Conservation (phyloP, 2,888 invertebrate genomes). For the Cosmia pyralina region DNA sequence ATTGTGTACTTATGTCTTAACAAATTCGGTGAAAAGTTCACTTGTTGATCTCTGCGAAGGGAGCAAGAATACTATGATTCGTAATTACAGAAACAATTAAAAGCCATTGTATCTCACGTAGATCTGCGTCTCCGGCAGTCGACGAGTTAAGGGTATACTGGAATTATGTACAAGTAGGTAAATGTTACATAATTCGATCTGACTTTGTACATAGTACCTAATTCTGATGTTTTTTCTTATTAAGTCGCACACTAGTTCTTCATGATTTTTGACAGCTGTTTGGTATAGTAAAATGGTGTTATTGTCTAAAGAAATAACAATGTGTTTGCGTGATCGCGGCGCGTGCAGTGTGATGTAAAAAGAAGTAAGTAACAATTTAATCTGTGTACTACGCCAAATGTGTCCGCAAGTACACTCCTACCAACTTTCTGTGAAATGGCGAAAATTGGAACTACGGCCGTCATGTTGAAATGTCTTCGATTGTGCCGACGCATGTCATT, state of each 20-base stretch:
- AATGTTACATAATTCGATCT: constrained; percentile 52
- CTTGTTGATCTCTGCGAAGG: constrained; percentile 42
- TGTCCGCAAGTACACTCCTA: not conserved
- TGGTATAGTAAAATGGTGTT: constrained; percentile 18
- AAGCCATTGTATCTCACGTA: too few species aligned
- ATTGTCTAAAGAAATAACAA: constrained; percentile 9
- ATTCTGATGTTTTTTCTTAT: constrained; percentile 25
- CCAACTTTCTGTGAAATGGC: too few species aligned
- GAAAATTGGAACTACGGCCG: too few species aligned
- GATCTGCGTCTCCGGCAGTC: too few species aligned
- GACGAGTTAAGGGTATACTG: constrained; percentile 18
- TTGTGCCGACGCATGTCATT: too few species aligned
- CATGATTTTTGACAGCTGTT: constrained; percentile 8
- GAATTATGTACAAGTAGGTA: constrained; percentile 53
- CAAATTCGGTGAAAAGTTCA: constrained; percentile 19
- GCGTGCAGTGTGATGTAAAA: not conserved
- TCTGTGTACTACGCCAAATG: not conserved
- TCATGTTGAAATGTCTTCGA: too few species aligned
- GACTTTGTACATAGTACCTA: constrained; percentile 50
- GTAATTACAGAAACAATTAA: too few species aligned
- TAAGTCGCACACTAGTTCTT: constrained; percentile 55
- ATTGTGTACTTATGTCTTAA: constrained; percentile 20
- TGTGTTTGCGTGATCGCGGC: not conserved
- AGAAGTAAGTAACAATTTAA: not conserved
- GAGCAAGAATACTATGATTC: constrained; percentile 17